Evolutionary conservation across 2,113 vertebrate genomes (phyloP).

Genomic region (Ploceus nigricollis): DNA sequence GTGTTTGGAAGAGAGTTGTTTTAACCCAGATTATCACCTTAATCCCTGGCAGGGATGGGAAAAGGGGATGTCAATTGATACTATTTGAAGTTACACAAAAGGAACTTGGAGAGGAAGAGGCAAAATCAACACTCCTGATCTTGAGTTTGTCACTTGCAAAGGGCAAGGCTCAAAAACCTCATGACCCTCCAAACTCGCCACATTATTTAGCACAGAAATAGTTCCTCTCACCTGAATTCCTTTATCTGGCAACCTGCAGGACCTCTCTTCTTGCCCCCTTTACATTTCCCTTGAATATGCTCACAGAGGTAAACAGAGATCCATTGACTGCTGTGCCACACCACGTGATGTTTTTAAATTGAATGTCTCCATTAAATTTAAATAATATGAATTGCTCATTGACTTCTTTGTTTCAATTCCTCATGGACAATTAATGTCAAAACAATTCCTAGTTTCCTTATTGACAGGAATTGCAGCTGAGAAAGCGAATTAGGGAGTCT

Average conservation of each 20-base stretch:
- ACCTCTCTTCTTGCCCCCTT: neutral
- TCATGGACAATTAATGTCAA: neutral
- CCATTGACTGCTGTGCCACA: neutral
- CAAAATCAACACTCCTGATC: neutral
- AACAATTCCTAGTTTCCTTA: neutral
- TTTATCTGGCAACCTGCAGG: neutral
- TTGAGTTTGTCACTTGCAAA: neutral
- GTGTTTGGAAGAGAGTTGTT: neutral
- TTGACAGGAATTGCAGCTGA: neutral
- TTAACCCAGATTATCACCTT: neutral
- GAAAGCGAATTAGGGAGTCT: neutral
- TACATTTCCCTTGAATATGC: neutral
- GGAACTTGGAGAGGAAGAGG: neutral
- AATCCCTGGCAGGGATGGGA: neutral
- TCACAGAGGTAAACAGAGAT: neutral
- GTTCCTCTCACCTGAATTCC: neutral
- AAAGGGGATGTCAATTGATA: neutral
- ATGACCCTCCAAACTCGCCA: neutral
- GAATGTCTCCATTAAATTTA: constrained; percentile 33
- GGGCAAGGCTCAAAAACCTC: neutral
- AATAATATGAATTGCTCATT: neutral
- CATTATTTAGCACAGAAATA: neutral
- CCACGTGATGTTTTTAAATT: neutral
- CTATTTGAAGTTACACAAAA: neutral
- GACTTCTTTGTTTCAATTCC: constrained; percentile 20